Evolutionary conservation across 2,888 invertebrate species (phyloP).

Genomic region (Ditylenchus weischeri): DNA sequence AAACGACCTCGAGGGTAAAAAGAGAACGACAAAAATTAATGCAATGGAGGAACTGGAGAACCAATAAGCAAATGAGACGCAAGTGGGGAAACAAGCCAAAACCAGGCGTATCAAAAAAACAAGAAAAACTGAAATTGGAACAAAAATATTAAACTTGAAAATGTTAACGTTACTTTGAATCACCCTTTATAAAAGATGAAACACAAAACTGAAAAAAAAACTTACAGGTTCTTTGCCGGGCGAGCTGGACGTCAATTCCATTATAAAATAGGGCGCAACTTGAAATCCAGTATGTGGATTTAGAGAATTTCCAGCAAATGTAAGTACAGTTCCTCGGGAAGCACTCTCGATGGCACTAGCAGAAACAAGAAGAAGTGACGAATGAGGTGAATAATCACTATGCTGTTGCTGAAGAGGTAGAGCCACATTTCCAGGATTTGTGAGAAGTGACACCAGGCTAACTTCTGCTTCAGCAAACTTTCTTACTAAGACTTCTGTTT

Average conservation of each 20-base stretch:
- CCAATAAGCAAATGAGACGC: too few relatives aligned
- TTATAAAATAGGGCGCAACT: slow-evolving; percentile 38
- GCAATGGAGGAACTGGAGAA: too few relatives aligned
- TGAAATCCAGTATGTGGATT: slow-evolving; percentile 32
- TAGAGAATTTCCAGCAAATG: slow-evolving; percentile 39
- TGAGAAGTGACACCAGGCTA: slow-evolving; percentile 11
- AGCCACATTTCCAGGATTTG: background rate
- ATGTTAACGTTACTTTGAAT: too few relatives aligned
- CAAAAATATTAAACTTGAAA: too few relatives aligned
- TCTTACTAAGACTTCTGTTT: slow-evolving; percentile 8
- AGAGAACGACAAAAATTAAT: too few relatives aligned
- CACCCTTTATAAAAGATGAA: too few relatives aligned
- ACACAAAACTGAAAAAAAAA: slow-evolving; percentile 11
- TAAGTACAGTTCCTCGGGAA: slow-evolving; percentile 34
- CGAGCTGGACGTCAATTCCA: slow-evolving; percentile 32
- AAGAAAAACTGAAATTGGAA: too few relatives aligned
- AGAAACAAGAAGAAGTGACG: background rate
- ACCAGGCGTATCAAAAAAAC: too few relatives aligned
- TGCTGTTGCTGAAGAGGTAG: background rate
- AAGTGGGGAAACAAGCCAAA: too few relatives aligned
- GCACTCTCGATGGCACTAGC: background rate
- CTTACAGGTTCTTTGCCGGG: slow-evolving; percentile 9
- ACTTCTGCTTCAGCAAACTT: slow-evolving; percentile 14
- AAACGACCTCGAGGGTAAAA: too few relatives aligned
- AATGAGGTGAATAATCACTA: background rate